phyloP scores from a whole-genome alignment of 2,888 invertebrate species.

The Agriopis marginaria region DNA sequence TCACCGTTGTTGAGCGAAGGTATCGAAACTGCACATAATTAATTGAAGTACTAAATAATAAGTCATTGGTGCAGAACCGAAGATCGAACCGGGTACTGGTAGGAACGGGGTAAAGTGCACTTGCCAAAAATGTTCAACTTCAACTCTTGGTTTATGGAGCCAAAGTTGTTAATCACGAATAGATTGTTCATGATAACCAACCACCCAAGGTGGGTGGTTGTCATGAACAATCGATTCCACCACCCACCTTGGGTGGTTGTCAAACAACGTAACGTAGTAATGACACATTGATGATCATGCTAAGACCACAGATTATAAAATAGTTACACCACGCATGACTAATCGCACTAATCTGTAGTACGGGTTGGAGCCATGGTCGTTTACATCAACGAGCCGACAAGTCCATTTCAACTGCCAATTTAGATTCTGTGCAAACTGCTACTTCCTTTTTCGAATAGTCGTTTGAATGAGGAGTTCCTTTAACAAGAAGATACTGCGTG shows the following conservation, averaged over 20 bases:
- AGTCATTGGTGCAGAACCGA: too few species aligned
- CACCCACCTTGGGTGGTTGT: constrained; percentile 44
- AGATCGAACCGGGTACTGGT: too few species aligned
- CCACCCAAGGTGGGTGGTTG: constrained; percentile 47
- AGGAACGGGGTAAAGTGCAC: too few species aligned
- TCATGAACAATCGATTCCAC: constrained; percentile 34
- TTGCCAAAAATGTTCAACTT: too few species aligned
- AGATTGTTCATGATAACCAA: constrained; percentile 37
- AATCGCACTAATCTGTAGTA: constrained; percentile 60
- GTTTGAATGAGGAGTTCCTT: constrained; percentile 30
- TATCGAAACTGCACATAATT: too few species aligned
- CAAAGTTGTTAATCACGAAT: constrained; percentile 28
- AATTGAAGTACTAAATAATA: too few species aligned
- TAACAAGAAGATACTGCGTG: constrained; percentile 30
- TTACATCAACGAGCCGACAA: constrained; percentile 61
- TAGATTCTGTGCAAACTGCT: constrained; percentile 64
- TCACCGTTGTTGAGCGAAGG: too few species aligned
- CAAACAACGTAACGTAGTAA: constrained; percentile 36
- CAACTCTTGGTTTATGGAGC: too few species aligned
- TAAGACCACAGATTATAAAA: constrained; percentile 39
- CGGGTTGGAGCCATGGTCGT: constrained; percentile 56
- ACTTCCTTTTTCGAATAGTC: constrained; percentile 69
- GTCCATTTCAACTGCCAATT: constrained; percentile 63
- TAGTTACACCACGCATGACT: constrained; percentile 56
- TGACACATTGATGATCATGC: constrained; percentile 26